Evolutionary conservation across 2,113 vertebrate species (phyloP).

Genomic region (Thamnophis sirtalis): DNA sequence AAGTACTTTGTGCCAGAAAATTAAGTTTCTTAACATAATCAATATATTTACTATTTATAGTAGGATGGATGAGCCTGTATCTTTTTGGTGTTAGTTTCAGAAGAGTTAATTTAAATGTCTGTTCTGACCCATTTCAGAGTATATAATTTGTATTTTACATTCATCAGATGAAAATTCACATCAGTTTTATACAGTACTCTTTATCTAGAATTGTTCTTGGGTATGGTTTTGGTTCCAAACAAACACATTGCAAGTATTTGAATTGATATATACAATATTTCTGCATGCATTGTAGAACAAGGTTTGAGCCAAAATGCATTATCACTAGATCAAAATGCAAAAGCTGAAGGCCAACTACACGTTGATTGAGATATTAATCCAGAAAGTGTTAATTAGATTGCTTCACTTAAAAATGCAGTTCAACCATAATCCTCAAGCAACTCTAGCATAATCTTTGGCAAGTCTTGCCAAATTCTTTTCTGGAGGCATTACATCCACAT

Average conservation of each 20-base stretch:
- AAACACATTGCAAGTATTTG: neutral
- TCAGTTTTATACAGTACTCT: neutral
- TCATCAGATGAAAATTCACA: neutral
- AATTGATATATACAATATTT: neutral
- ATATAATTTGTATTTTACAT: neutral
- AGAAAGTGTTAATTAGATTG: neutral
- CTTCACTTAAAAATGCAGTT: neutral
- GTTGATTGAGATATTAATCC: neutral
- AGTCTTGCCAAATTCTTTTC: neutral
- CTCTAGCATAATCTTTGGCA: neutral
- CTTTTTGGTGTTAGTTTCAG: neutral
- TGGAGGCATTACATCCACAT: neutral
- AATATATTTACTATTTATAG: neutral
- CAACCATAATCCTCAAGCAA: neutral
- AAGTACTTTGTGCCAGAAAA: neutral
- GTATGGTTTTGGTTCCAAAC: neutral
- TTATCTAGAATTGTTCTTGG: neutral
- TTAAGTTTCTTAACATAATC: neutral
- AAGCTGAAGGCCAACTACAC: neutral
- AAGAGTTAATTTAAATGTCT: neutral
- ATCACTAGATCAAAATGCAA: neutral
- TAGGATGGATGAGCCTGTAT: neutral
- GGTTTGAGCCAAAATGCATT: neutral
- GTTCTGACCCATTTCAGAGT: neutral
- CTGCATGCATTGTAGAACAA: neutral